Base-by-base conservation (phyloP, 2,797 vertebrate genomes). In the Hapalemur alaotrensis region DNA sequence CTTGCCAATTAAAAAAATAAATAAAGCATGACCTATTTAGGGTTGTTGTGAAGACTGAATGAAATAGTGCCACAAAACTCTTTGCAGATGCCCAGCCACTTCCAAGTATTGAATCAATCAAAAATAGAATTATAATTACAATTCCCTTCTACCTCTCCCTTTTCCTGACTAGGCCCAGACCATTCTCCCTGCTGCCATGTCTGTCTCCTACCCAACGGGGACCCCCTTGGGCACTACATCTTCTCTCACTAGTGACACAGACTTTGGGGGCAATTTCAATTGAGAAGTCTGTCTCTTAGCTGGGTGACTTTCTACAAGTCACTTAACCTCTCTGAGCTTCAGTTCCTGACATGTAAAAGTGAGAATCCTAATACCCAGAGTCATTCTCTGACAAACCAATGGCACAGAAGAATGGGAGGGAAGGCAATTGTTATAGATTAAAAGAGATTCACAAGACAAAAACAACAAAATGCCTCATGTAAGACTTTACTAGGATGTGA, bases 321-420 rank as follows among this genome's bases (percentile, higher is more conserved):
- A 73, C 30, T 94, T 73, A 52, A 57, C 79, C 61, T 96, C 79
- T 89, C 72, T 89, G 79, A 92, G 65, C 73, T 67, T 89, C 61
- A 82, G 59, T 48, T 86, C 41, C 52, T 38, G 15, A 82, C 48
- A 30, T 14, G 25, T 52, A 78, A 38, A 95, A 59, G 59, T 72
- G 25, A 92, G 46, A 78, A 30, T 43, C 61, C 23, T 79, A 65
- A 65, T 7, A 81, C 43, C 73, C 54, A 35, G 48, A 75, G 85
- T 57, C n/a, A 38, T 67, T 65, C 11, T 72, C 23, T 28, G n/a
- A 76, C 8, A 65, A 91, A 80, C 85, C 57, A 67, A 0, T 52
- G 46, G 28, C 81, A 78, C 41, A 41, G 48, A 89, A 78, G 61
- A 75, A 63, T 61, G 52, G 35, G 32, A 86, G 80, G 25, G 17